phyloP scores from a whole-genome alignment of 2,888 invertebrate genomes.

The Megamerina dolium region DNA sequence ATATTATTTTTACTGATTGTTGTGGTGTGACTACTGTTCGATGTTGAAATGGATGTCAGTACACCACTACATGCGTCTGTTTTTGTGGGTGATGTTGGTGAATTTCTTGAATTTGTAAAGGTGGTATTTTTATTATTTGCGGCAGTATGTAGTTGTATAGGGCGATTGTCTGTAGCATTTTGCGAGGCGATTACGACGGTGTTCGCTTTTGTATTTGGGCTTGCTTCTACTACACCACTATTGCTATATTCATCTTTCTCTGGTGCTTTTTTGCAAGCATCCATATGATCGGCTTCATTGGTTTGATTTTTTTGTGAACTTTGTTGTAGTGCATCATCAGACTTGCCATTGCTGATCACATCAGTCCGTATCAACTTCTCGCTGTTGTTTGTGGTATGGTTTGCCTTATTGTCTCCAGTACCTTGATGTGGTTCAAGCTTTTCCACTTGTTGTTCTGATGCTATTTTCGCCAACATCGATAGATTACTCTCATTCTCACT shows the following conservation, averaged over 20 bases:
- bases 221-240: conserved; percentile 3
- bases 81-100: conserved; percentile 9
- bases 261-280: neutral
- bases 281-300: neutral
- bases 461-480: neutral
- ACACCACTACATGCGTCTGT: no score
- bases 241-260: neutral
- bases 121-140: conserved; percentile 5
- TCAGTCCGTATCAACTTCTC: neutral
- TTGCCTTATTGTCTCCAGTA: neutral
- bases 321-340: neutral
- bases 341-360: neutral
- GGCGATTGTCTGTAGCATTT: conserved; percentile 6
- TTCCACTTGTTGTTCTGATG: neutral
- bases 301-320: neutral
- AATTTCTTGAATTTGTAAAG: conserved; percentile 14
- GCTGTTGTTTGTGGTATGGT: no score
- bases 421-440: neutral
- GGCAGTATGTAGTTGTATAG: neutral
- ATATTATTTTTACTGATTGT: conserved; percentile 4
- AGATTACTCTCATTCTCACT: conserved; percentile 8
- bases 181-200: conserved; percentile 15
- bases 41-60: no score
- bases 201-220: neutral
- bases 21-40: neutral